These are phyloP conservation scores for Neopipo cinnamomea DNA, from an alignment of 2,113 vertebrate species.

Conservation along the genomic window DNA sequence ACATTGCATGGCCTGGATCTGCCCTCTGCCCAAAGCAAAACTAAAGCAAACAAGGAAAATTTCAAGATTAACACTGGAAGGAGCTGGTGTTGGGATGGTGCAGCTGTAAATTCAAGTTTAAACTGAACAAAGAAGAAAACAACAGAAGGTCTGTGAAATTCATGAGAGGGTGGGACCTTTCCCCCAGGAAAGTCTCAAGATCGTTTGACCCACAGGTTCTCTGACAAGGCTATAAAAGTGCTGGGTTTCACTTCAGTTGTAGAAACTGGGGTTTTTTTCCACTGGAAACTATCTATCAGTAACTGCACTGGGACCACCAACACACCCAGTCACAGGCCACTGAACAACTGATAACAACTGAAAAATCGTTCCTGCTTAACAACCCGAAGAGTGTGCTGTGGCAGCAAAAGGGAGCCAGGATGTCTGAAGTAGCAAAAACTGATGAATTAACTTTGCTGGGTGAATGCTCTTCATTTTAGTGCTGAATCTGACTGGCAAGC, in stretches of 20 bases:
- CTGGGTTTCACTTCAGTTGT: not conserved
- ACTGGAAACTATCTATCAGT: not conserved
- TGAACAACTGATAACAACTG: not conserved
- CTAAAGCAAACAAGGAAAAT: not conserved
- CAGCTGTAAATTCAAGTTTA: not conserved
- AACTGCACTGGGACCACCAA: not conserved
- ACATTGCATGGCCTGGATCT: not conserved
- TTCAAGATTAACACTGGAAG: not conserved
- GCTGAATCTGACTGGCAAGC: constrained; percentile 2
- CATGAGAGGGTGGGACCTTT: not conserved
- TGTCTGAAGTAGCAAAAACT: constrained; percentile 12
- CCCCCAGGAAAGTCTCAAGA: not conserved
- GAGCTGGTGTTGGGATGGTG: not conserved
- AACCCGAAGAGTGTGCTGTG: not conserved
- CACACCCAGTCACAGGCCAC: not conserved
- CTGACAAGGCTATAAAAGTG: not conserved
- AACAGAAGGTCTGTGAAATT: not conserved
- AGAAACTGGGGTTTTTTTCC: not conserved
- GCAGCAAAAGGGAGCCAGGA: not conserved
- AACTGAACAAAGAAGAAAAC: not conserved
- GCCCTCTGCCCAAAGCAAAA: not conserved
- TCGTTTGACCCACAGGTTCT: not conserved
- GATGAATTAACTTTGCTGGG: constrained; percentile 28
- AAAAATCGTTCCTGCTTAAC: constrained; percentile 7
- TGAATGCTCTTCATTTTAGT: constrained; percentile 19